Conservation (phyloP, 2,888 invertebrate genomes). For the Philhelius pedissequus region DNA sequence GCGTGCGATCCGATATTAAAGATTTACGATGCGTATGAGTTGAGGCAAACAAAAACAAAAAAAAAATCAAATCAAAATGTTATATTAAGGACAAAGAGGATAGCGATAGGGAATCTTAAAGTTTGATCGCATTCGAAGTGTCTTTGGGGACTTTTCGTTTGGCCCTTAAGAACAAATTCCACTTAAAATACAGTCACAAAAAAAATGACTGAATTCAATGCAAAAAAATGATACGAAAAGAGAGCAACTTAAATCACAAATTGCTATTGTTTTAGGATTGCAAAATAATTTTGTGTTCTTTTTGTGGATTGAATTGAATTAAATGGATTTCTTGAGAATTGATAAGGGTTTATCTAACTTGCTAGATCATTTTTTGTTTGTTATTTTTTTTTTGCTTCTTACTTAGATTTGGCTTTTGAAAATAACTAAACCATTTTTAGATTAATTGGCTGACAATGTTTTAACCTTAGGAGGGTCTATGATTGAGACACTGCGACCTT, state of each 20-base stretch:
- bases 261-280: slow-evolving; percentile 52
- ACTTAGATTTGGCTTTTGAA: too few species aligned
- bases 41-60: neutral
- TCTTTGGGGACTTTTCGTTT: slow-evolving; percentile 48
- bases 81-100: neutral
- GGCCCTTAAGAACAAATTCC: slow-evolving; percentile 64
- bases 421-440: too few species aligned
- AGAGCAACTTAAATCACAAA: slow-evolving; percentile 63
- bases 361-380: neutral
- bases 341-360: neutral
- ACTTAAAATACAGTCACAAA: slow-evolving; percentile 26
- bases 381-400: neutral
- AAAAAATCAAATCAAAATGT: neutral
- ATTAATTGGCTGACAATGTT: too few species aligned
- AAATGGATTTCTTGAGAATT: slow-evolving; percentile 40
- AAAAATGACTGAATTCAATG: slow-evolving; percentile 37
- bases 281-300: slow-evolving; percentile 30
- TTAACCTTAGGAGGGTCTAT: too few species aligned
- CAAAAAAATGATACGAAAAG: slow-evolving; percentile 54
- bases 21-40: slow-evolving; percentile 64
- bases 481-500: too few species aligned
- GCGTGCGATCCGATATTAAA: slow-evolving; percentile 67
- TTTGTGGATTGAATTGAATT: slow-evolving; percentile 13
- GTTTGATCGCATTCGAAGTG: slow-evolving; percentile 31
- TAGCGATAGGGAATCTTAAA: neutral